Conservation (phyloP, 2,113 vertebrate species). For the Esox niger region DNA sequence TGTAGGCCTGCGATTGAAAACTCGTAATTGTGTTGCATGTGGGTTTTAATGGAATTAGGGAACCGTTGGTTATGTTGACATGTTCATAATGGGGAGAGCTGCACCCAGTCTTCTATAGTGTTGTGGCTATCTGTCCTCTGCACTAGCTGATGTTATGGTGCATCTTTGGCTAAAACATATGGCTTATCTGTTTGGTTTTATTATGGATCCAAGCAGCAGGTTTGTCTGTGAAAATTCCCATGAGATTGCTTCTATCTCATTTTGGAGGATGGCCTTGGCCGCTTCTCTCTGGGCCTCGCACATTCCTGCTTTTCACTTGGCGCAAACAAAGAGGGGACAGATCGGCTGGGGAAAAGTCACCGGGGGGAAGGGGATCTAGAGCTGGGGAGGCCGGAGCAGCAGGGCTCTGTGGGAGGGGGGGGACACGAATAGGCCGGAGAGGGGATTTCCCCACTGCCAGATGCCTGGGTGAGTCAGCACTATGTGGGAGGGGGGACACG, state of each 20-base stretch:
- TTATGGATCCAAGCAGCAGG: background rate
- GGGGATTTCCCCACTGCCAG: constrained; percentile 58
- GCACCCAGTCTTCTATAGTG: background rate
- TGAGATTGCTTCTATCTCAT: background rate
- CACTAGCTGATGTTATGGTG: background rate
- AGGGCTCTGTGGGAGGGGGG: constrained; percentile 34
- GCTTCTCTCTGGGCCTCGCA: background rate
- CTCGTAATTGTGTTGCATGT: too few species aligned
- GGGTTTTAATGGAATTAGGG: too few species aligned
- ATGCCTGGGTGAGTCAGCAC: constrained; percentile 54
- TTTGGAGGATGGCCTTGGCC: background rate
- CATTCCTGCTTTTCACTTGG: background rate
- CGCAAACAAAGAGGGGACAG: background rate
- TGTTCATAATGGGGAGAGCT: too few species aligned
- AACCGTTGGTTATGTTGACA: too few species aligned
- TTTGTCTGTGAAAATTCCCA: background rate
- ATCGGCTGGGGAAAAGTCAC: constrained; percentile 34
- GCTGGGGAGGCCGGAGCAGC: background rate
- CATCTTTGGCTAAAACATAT: background rate
- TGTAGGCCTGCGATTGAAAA: too few species aligned
- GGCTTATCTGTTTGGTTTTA: background rate
- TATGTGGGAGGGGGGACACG: constrained; percentile 13
- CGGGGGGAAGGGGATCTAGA: constrained; percentile 26
- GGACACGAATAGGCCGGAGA: constrained; percentile 28
- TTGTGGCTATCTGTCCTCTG: background rate